Evolutionary conservation across 2,888 invertebrate genomes (phyloP).

Genomic region (Cacoxenus indagator): DNA sequence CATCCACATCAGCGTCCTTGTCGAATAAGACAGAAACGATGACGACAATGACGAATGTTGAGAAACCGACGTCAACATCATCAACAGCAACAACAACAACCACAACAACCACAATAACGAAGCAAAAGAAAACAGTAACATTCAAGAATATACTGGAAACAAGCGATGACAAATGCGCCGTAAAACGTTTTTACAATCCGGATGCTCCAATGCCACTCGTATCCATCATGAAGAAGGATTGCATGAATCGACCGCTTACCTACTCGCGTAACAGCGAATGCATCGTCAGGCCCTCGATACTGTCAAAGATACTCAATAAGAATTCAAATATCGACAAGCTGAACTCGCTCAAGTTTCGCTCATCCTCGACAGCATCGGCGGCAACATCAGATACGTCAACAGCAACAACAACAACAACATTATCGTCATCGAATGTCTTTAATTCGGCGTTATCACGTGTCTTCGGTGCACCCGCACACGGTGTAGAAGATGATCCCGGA

Average conservation of each 20-base stretch:
- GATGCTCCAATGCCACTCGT: constrained; percentile 75
- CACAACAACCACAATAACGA: constrained; percentile 30
- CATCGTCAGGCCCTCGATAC: constrained; percentile 76
- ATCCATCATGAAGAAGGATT: constrained; percentile 77
- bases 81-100: constrained; percentile 18
- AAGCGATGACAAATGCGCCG: constrained; percentile 75
- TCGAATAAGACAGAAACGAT: constrained; percentile 8
- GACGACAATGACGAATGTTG: constrained; percentile 16
- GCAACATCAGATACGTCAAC: constrained; percentile 14
- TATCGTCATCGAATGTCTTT: constrained; percentile 34
- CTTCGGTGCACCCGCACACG: constrained; percentile 59
- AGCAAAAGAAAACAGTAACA: constrained; percentile 76
- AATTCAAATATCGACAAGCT: constrained; percentile 72
- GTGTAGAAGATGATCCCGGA: constrained; percentile 51
- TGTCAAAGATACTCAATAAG: constrained; percentile 76
- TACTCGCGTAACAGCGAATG: constrained; percentile 74
- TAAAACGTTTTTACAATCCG: constrained; percentile 75
- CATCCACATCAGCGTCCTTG: not conserved
- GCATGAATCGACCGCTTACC: constrained; percentile 73
- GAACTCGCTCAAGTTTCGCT: constrained; percentile 68
- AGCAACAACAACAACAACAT: constrained; percentile 12
- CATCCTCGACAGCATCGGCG: constrained; percentile 33
- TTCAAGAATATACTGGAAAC: constrained; percentile 76
- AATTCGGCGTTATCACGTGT: constrained; percentile 56
- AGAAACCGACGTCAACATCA: constrained; percentile 11